Evolutionary conservation across 2,888 invertebrate genomes (phyloP).

Genomic region (Frankliniella intonsa): DNA sequence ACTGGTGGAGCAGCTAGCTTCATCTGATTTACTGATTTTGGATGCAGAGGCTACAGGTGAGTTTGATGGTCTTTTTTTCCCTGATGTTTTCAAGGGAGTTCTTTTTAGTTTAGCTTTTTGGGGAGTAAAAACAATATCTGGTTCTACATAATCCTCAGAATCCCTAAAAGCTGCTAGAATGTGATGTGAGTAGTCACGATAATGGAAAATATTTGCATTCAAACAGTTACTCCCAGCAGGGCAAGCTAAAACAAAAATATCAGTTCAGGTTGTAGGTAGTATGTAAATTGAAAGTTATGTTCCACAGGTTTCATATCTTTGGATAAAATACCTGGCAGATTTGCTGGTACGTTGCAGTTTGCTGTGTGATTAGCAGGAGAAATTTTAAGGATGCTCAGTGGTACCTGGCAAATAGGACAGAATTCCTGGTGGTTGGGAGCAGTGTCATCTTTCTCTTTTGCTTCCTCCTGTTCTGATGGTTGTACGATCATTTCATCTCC

Average conservation of each 20-base stretch:
- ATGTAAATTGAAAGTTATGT: constrained; percentile 31
- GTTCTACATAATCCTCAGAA: constrained; percentile 32
- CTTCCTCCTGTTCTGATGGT: too few relatives aligned
- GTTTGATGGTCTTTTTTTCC: constrained; percentile 2
- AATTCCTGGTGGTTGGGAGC: constrained; percentile 14
- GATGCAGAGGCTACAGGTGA: neutral
- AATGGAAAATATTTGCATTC: constrained; percentile 36
- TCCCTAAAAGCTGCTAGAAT: constrained; percentile 34
- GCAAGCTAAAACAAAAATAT: constrained; percentile 36
- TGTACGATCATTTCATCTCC: too few relatives aligned
- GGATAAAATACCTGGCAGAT: too few relatives aligned
- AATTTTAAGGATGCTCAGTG: constrained; percentile 36
- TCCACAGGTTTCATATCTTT: neutral
- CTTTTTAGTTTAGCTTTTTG: constrained; percentile 29
- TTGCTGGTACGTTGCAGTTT: constrained; percentile 31
- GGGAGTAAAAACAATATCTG: constrained; percentile 6
- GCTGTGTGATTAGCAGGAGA: constrained; percentile 34
- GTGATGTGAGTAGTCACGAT: constrained; percentile 36
- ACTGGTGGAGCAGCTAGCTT: neutral
- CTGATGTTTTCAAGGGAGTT: constrained; percentile 30
- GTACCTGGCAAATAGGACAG: constrained; percentile 38
- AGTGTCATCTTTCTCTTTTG: neutral
- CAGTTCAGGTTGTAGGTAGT: constrained; percentile 26
- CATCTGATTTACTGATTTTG: neutral
- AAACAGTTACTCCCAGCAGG: constrained; percentile 35